Percentiles rank a stretch among this genome's conserved stretches.
phyloP scores from a whole-genome alignment of 1,140 invertebrate species.

The Drosophila yakuba region DNA sequence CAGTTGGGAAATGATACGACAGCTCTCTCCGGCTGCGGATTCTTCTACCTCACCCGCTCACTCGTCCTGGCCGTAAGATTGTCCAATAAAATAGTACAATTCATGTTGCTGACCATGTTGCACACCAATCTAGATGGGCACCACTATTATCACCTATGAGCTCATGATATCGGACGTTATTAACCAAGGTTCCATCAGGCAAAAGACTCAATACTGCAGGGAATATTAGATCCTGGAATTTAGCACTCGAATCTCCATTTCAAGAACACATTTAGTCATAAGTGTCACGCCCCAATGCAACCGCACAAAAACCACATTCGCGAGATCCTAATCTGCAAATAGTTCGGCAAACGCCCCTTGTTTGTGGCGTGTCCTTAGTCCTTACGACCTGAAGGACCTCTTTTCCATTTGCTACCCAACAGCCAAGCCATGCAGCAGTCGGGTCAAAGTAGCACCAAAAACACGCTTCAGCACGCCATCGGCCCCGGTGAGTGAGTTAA shows the following conservation, averaged over 20 bases:
- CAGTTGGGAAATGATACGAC: constrained; percentile 87
- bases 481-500: constrained; percentile 68
- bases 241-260: neutral
- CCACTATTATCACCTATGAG: constrained; percentile 89
- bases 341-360: constrained; percentile 16
- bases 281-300: constrained; percentile 28
- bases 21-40: constrained; percentile 87
- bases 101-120: neutral
- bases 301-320: constrained; percentile 17
- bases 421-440: constrained; percentile 48
- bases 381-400: neutral
- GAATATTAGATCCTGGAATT: constrained; percentile 43
- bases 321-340: constrained; percentile 22
- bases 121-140: constrained; percentile 84
- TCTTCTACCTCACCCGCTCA: constrained; percentile 88
- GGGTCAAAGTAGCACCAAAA: constrained; percentile 45
- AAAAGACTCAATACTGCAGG: constrained; percentile 73
- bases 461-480: constrained; percentile 74
- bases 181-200: constrained; percentile 72
- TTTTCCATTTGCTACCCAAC: constrained; percentile 38
- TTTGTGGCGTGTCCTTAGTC: constrained; percentile 33
- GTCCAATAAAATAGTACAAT: neutral
- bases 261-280: constrained; percentile 22
- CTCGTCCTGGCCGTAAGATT: constrained; percentile 86
- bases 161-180: constrained; percentile 86